A percentile compares a stretch with the other conserved stretches of the same genome.
These are phyloP conservation scores for Agelas oroides DNA, from an alignment of 37 sponge, comb jelly and placozoan genomes.

Conservation along the genomic window DNA sequence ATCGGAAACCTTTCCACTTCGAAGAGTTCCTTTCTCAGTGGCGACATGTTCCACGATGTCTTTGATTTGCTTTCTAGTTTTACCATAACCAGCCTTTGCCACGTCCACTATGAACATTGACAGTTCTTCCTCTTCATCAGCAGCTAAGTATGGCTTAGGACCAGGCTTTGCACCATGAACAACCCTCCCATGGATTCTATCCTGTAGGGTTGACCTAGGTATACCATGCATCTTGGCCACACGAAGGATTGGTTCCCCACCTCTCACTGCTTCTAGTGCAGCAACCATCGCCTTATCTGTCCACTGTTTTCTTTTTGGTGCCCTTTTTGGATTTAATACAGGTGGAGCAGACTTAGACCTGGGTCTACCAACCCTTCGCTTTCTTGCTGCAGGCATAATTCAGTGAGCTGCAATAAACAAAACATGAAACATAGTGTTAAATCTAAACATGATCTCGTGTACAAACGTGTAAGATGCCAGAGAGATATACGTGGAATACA, in stretches of 20 bases:
- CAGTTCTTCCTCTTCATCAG: slow-evolving; percentile 22
- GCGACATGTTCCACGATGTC: slow-evolving; percentile 33
- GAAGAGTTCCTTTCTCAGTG: slow-evolving; percentile 28
- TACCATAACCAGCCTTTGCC: slow-evolving; percentile 52
- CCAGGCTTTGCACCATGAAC: slow-evolving; percentile 41
- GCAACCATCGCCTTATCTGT: slow-evolving; percentile 16
- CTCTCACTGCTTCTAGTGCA: slow-evolving; percentile 21
- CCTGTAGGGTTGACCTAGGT: slow-evolving; percentile 35
- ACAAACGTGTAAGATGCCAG: no score
- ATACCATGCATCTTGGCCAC: slow-evolving; percentile 11
- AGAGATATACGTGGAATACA: no score
- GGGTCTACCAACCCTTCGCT: neutral
- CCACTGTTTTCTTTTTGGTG: slow-evolving; percentile 8
- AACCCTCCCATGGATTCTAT: slow-evolving; percentile 28
- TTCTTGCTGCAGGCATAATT: no score
- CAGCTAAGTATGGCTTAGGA: slow-evolving; percentile 23
- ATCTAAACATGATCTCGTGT: no score
- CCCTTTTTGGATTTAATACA: neutral
- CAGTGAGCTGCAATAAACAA: no score
- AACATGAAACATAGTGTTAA: no score
- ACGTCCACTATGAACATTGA: neutral
- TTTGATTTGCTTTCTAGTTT: slow-evolving; percentile 32
- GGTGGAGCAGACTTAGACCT: slow-evolving; percentile 19
- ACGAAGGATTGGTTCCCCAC: slow-evolving; percentile 1
- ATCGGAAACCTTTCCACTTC: slow-evolving; percentile 12